phyloP scores from a whole-genome alignment of 2,797 vertebrate genomes.

The Capromys pilorides region DNA sequence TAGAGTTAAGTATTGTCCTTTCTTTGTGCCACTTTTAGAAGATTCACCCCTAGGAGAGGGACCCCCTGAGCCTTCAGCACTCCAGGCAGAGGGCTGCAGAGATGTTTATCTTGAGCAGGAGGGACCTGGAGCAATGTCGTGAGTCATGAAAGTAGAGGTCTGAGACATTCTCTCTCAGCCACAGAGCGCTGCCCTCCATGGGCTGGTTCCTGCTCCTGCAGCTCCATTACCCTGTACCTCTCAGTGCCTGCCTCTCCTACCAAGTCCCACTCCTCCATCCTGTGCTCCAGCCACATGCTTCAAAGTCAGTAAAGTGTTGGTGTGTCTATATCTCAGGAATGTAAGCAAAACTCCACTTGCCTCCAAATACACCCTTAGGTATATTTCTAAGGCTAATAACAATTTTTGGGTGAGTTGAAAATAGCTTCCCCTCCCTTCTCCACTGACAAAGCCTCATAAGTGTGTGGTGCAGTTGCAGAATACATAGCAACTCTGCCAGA shows the following conservation, averaged over 20 bases:
- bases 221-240: background rate
- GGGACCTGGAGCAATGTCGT: background rate
- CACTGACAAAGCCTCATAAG: background rate
- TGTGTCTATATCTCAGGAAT: background rate
- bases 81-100: background rate
- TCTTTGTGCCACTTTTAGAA: background rate
- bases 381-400: background rate
- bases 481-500: background rate
- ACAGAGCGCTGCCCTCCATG: fast-evolving
- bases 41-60: background rate
- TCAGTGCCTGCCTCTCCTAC: background rate
- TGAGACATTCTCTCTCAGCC: background rate
- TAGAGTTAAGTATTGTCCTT: background rate
- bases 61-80: background rate
- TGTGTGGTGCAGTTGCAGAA: background rate
- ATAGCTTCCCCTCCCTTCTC: background rate
- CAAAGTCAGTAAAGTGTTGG: background rate
- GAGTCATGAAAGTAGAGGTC: background rate
- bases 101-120: background rate
- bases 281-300: background rate
- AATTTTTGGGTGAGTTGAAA: background rate
- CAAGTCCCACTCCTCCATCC: background rate
- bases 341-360: background rate
- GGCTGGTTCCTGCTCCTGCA: background rate
- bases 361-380: background rate